These are phyloP conservation scores for Protobothrops flavoviridis DNA, from an alignment of 2,113 vertebrate species.

Conservation along the genomic window DNA sequence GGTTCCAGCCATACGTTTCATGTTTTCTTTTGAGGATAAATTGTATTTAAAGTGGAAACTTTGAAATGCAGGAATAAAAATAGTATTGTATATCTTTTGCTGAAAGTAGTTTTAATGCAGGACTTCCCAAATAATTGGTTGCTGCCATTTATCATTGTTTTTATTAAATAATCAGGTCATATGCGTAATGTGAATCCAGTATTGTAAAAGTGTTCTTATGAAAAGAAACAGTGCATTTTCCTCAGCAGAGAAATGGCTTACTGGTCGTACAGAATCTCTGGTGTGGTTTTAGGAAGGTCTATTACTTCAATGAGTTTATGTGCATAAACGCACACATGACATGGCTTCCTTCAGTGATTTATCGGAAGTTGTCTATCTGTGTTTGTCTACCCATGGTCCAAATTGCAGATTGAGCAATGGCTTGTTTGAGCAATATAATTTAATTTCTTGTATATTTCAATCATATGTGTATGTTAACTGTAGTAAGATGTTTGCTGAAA, in stretches of 20 bases:
- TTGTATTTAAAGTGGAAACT: slow-evolving; percentile 38
- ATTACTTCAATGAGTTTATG: background rate
- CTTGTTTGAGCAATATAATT: slow-evolving; percentile 8
- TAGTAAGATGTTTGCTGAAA: slow-evolving; percentile 39
- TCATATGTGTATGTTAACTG: slow-evolving; percentile 13
- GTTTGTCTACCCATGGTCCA: background rate
- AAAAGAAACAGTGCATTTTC: slow-evolving; percentile 44
- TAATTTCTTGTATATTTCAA: slow-evolving; percentile 19
- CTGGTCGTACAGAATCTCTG: background rate
- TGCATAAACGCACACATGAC: slow-evolving; percentile 23
- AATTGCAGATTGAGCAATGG: background rate
- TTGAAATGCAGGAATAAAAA: slow-evolving; percentile 39
- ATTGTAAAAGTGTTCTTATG: slow-evolving; percentile 32
- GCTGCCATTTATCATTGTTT: slow-evolving; percentile 16
- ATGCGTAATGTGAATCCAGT: slow-evolving; percentile 28
- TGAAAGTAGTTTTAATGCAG: background rate
- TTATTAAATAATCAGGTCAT: slow-evolving; percentile 20
- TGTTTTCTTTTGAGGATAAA: slow-evolving; percentile 40
- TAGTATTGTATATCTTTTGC: slow-evolving; percentile 27
- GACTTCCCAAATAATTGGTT: slow-evolving; percentile 49
- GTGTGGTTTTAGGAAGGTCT: background rate
- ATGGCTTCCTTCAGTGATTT: slow-evolving; percentile 3
- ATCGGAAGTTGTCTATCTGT: background rate
- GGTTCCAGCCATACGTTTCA: slow-evolving; percentile 49
- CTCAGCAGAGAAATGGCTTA: background rate